Percentiles rank a stretch among this genome's conserved stretches.
These are phyloP conservation scores for Amphimedon queenslandica DNA, from an alignment of 37 sponge, comb jelly and placozoan genomes.

Conservation along the genomic window DNA sequence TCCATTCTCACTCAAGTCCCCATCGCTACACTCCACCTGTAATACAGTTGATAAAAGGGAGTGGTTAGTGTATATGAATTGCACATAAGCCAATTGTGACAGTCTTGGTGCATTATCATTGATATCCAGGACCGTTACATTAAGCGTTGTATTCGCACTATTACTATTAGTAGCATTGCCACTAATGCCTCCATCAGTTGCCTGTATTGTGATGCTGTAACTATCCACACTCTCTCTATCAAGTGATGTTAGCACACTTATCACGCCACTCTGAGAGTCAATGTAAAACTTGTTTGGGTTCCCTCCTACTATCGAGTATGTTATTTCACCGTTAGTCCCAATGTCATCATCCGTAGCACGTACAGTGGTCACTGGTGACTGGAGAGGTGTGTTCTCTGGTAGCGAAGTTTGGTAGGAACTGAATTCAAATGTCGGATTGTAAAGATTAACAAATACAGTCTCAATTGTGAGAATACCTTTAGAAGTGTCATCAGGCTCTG, in stretches of 20 bases:
- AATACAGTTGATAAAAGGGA: slow-evolving; percentile 23
- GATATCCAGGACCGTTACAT: slow-evolving; percentile 32
- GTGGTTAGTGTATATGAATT: slow-evolving; percentile 45
- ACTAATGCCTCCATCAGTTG: slow-evolving; percentile 54
- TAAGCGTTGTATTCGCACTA: slow-evolving; percentile 43
- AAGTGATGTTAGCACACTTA: slow-evolving; percentile 53
- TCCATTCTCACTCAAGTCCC: slow-evolving; percentile 34
- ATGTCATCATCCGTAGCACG: slow-evolving; percentile 65
- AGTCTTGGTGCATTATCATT: slow-evolving; percentile 27
- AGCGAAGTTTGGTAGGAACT: slow-evolving; percentile 21
- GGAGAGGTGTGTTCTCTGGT: slow-evolving; percentile 29
- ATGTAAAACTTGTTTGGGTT: slow-evolving; percentile 64
- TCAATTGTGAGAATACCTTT: slow-evolving; percentile 53
- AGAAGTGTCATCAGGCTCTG: slow-evolving; percentile 21
- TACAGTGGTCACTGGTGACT: slow-evolving; percentile 28
- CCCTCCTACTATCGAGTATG: slow-evolving; percentile 48
- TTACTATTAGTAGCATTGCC: slow-evolving; percentile 14
- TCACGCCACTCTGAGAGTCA: slow-evolving; percentile 42
- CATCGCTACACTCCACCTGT: slow-evolving; percentile 32
- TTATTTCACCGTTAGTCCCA: slow-evolving; percentile 59
- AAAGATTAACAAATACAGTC: slow-evolving; percentile 57
- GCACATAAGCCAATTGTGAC: slow-evolving; percentile 28
- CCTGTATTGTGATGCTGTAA: slow-evolving; percentile 50
- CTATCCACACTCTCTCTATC: slow-evolving; percentile 40
- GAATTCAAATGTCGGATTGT: slow-evolving; percentile 54